These are phyloP conservation scores for Harpalus rubripes DNA, from an alignment of 2,888 invertebrate species.

Conservation along the genomic window DNA sequence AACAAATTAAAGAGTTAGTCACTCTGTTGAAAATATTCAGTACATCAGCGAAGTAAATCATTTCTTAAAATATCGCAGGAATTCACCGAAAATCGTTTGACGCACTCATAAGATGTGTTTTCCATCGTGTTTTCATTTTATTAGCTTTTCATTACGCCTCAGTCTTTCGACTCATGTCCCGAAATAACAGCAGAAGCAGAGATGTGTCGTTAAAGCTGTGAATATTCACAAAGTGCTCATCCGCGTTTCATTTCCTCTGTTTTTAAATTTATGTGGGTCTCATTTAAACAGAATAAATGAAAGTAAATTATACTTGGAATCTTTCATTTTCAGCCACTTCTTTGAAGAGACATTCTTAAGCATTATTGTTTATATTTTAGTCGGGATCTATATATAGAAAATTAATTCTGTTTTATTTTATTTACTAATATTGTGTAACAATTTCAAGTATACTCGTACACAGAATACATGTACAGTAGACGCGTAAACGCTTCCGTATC, in stretches of 20 bases:
- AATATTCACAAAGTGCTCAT: conserved; percentile 21
- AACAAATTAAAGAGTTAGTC: conserved; percentile 33
- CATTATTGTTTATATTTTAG: not conserved
- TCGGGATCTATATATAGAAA: no score
- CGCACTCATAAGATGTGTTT: conserved; percentile 29
- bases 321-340: not conserved
- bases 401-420: no score
- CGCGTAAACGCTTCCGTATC: no score
- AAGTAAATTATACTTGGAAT: not conserved
- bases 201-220: conserved; percentile 6
- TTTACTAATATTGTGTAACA: no score
- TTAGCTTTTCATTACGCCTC: conserved; percentile 46
- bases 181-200: conserved; percentile 18
- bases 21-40: conserved; percentile 23
- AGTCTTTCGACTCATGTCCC: conserved; percentile 19
- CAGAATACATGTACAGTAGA: no score
- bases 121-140: conserved; percentile 36
- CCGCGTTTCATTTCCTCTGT: conserved; percentile 13
- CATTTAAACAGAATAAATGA: conserved; percentile 7
- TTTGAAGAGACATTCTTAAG: not conserved
- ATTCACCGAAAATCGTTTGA: conserved; percentile 40
- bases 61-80: conserved; percentile 47
- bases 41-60: conserved; percentile 35
- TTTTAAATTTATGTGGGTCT: conserved; percentile 6
- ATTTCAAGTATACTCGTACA: no score